phyloP scores from a whole-genome alignment of 2,888 invertebrate species.

The Lepidochitona cinerea region DNA sequence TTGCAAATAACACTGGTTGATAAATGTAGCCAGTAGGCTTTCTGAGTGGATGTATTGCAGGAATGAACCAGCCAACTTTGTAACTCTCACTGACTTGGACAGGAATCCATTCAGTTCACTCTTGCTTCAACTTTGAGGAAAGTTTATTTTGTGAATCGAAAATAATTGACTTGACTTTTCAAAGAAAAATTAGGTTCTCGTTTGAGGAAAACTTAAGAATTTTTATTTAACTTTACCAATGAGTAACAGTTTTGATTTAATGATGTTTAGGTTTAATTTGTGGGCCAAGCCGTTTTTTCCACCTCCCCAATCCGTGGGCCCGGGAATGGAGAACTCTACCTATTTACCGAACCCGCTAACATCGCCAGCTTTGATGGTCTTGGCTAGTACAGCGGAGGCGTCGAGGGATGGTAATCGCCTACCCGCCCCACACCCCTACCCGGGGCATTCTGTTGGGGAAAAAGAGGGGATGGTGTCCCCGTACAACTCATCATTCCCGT shows the following conservation, averaged over 20 bases:
- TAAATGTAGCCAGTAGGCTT: neutral
- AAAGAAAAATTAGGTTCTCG: too few relatives aligned
- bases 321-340: slow-evolving; percentile 58
- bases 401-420: slow-evolving; percentile 45
- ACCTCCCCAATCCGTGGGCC: slow-evolving; percentile 47
- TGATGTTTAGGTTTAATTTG: slow-evolving; percentile 66
- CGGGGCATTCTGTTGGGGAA: slow-evolving; percentile 30
- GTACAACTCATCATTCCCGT: slow-evolving; percentile 47
- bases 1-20: neutral
- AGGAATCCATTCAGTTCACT: too few relatives aligned
- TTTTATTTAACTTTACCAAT: too few relatives aligned
- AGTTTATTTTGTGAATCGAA: too few relatives aligned
- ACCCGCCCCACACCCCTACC: slow-evolving; percentile 43
- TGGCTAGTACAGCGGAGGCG: slow-evolving; percentile 61
- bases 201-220: too few relatives aligned
- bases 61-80: too few relatives aligned
- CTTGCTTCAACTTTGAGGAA: too few relatives aligned
- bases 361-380: slow-evolving; percentile 63
- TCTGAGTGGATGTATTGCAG: too few relatives aligned
- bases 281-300: slow-evolving; percentile 63
- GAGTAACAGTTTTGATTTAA: slow-evolving; percentile 39
- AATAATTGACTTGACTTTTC: too few relatives aligned
- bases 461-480: slow-evolving; percentile 48
- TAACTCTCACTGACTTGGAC: too few relatives aligned
- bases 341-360: slow-evolving; percentile 60